Conservation (phyloP, 2,113 vertebrate genomes). For the Phalacrocorax aristotelis region DNA sequence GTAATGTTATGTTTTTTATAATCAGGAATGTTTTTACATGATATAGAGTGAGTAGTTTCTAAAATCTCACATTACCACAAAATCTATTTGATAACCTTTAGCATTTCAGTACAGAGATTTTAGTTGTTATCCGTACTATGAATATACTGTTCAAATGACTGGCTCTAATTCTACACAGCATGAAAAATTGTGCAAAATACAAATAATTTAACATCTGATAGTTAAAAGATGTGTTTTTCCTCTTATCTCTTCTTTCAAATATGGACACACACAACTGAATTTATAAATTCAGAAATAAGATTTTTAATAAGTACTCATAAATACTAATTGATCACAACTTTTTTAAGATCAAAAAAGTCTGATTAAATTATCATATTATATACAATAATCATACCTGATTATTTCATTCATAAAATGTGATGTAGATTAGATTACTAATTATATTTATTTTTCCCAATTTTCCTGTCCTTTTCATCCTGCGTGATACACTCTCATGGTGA, state of each 20-base stretch:
- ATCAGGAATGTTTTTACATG: neutral
- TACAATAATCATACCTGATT: conserved; percentile 14
- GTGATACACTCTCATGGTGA: neutral
- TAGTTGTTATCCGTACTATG: neutral
- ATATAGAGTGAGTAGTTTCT: neutral
- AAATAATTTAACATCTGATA: neutral
- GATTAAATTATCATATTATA: conserved; percentile 45
- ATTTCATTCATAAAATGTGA: conserved; percentile 16
- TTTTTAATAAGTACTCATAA: neutral
- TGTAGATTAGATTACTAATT: conserved; percentile 34
- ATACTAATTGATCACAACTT: neutral
- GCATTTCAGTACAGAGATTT: neutral
- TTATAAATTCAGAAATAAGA: neutral
- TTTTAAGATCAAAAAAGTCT: neutral
- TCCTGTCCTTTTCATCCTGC: conserved; percentile 8
- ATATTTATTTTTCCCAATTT: conserved; percentile 7
- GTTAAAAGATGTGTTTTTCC: neutral
- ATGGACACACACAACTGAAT: neutral
- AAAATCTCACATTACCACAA: neutral
- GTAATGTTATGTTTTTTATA: neutral
- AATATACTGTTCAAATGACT: neutral
- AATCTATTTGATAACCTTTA: neutral
- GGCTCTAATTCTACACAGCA: neutral
- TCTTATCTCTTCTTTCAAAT: neutral
- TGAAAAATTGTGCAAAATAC: neutral